Evolutionary conservation across 2,113 vertebrate genomes (phyloP), one percentile per base, ranked within the genome.

Genomic region (Pogona vitticeps): DNA sequence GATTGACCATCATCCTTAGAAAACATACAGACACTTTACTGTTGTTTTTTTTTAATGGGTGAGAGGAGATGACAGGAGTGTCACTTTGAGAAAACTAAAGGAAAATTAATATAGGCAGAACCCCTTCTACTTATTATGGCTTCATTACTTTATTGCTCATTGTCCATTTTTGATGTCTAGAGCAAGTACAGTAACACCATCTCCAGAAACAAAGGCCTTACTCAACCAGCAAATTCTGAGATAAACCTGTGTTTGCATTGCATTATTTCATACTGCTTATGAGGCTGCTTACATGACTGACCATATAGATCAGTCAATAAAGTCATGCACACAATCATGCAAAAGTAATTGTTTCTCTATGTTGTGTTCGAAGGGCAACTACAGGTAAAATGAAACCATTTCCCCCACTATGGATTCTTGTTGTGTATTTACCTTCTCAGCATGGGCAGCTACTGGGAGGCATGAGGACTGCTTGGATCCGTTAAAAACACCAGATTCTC

Each of bases 1-100:
- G 89, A 86, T 84, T 72, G 1, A 85, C 82, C 88, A 95, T 93
- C 96, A 93, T 95, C 95, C 93, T 4, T 1, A 88, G 92, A 91
- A 95, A 94, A 88, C 42, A 23, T 63, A 73, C 88, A 71, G 90
- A 93, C 86, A 90, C 91, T 87, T 68, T 82, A 79, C 36, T 89
- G 28, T 12, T 68, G 8, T 20, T 63, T 18, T 18, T 65, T 65
- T 65, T 92, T 90, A 88, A 76, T 40, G 20, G 20, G 33, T 6
- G 17, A 17, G 67, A 9, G 82, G n/a, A 46, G 75, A 58, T 82
- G 72, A 86, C 79, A 89, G 63, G 91, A 83, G 82, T 73, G 85
- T 92, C 93, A 93, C 90, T 81, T 93, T 85, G 88, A 42, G 82
- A 67, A 94, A 94, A 90, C 84, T 86, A 88, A 23, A 36, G 82